phyloP scores from a whole-genome alignment of 1,140 invertebrate genomes.

The Lordiphosa clarofinis region DNA sequence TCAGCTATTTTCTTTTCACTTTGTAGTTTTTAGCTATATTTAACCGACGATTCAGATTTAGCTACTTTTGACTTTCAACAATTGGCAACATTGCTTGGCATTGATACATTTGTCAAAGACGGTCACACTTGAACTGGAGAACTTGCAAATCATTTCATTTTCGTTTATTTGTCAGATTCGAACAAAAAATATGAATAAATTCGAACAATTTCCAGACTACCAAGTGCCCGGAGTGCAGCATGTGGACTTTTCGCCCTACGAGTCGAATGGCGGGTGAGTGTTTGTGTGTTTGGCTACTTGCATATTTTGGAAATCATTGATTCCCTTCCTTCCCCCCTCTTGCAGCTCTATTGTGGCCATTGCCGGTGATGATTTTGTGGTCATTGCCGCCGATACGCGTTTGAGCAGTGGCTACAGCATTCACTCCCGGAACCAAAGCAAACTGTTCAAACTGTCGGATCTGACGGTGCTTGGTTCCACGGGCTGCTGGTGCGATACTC shows the following conservation, averaged over 20 bases:
- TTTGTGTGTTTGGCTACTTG: constrained; percentile 20
- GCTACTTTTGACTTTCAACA: no score
- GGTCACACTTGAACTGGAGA: constrained; percentile 45
- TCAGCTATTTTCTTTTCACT: no score
- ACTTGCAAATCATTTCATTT: constrained; percentile 69
- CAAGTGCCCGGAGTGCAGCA: constrained; percentile 82
- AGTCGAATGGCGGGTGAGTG: constrained; percentile 88
- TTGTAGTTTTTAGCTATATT: no score
- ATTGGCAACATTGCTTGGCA: background rate
- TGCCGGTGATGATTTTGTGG: constrained; percentile 93
- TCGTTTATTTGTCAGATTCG: constrained; percentile 34
- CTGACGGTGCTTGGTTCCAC: constrained; percentile 92
- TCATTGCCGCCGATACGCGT: constrained; percentile 94
- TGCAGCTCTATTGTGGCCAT: constrained; percentile 92
- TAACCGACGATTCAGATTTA: no score
- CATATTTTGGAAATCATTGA: constrained; percentile 1
- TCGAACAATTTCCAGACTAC: constrained; percentile 84
- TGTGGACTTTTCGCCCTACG: constrained; percentile 86
- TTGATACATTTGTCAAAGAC: constrained; percentile 15
- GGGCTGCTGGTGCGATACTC: constrained; percentile 99
- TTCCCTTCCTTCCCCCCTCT: constrained; percentile 21
- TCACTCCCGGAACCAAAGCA: constrained; percentile 92
- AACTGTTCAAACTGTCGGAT: constrained; percentile 89
- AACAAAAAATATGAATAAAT: constrained; percentile 25
- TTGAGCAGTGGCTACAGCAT: constrained; percentile 95